A percentile compares a stretch with the other conserved stretches of the same genome.
These are phyloP conservation scores for Monopis laevigella DNA, from an alignment of 2,888 invertebrate species.

Conservation along the genomic window DNA sequence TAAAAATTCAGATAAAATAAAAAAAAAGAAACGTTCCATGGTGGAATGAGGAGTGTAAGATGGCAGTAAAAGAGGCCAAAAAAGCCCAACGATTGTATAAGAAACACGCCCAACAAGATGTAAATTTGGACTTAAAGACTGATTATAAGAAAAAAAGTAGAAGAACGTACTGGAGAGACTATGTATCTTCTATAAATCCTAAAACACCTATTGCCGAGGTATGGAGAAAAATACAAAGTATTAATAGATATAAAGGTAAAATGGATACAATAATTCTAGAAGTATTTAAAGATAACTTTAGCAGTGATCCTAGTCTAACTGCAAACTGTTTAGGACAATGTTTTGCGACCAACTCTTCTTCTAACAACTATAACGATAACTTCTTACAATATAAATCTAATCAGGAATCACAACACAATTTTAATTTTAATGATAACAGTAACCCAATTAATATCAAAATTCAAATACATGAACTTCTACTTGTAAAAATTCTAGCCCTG, in stretches of 20 bases:
- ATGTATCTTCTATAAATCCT: slow-evolving; percentile 14
- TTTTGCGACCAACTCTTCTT: slow-evolving; percentile 16
- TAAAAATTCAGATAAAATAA: slow-evolving; percentile 10
- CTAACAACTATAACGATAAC: slow-evolving; percentile 15
- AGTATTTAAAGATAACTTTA: neutral
- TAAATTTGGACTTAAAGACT: slow-evolving; percentile 9
- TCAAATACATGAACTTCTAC: slow-evolving; percentile 14
- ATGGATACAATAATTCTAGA: neutral
- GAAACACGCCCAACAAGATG: slow-evolving; percentile 11
- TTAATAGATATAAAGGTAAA: neutral
- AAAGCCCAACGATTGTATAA: slow-evolving; percentile 10
- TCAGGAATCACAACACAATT: neutral
- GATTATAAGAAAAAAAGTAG: slow-evolving; percentile 13
- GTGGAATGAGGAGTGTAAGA: slow-evolving; percentile 13
- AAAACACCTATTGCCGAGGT: slow-evolving; percentile 12
- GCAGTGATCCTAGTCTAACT: neutral
- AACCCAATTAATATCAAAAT: neutral
- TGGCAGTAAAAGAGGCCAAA: slow-evolving; percentile 11
- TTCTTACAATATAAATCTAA: slow-evolving; percentile 9
- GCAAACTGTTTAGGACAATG: slow-evolving; percentile 11
- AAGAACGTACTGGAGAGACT: slow-evolving; percentile 12
- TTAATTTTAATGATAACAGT: neutral
- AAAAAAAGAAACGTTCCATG: slow-evolving; percentile 1
- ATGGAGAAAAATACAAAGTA: slow-evolving; percentile 14
- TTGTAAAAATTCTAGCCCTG: slow-evolving; percentile 17